Base-by-base conservation (phyloP, 1,140 invertebrate genomes). In the Argopecten irradians region DNA sequence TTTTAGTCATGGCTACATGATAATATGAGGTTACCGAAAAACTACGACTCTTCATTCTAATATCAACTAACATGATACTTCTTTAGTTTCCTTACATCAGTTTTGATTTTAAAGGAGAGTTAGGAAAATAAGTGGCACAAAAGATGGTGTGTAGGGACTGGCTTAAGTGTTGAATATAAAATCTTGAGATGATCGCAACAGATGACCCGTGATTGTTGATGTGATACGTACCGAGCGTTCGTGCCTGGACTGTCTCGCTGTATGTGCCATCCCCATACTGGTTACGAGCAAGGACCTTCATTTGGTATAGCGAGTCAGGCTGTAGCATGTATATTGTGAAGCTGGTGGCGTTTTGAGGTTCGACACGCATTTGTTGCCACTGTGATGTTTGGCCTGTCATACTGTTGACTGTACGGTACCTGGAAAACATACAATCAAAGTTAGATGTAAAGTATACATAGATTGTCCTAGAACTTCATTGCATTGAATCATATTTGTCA, bases 221-320 rank as follows among this genome's bases (percentile, higher is more conserved):
- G 22, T 33, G 19, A 87, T 83, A 87, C 88, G 97, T 97, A 99
- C 98, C 98, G 94, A 98, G 96, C 46, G 98, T 99, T 95, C 97
- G 97, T 87, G 98, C 97, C 35, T 97, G 97, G 93, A 99, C 97
- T 55, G 98, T 97, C 95, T 98, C 98, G 96, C 98, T 99, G 96
- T 98, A 97, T 97, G 99, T 98, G 87, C 98, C 98, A 94, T 99
- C 98, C 83, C 98, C 98, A 39, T 99, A 96, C 5, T 97, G 97
- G 95, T 99, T 99, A 93, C 98, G 98, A 41, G 98, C 98, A 91
- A 99, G 97, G 83, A 99, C 98, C 96, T 99, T 98, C 96, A 99
- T 99, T 95, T 99, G 98, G 96, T 99, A 99, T 34, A 97, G 97
- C 9, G 98, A 98, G 86, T 98, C 98, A 5, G 98, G 98, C 90